Conservation (phyloP, 53 echinoderm and acorn worm genomes). For the Zoroaster sp. region DNA sequence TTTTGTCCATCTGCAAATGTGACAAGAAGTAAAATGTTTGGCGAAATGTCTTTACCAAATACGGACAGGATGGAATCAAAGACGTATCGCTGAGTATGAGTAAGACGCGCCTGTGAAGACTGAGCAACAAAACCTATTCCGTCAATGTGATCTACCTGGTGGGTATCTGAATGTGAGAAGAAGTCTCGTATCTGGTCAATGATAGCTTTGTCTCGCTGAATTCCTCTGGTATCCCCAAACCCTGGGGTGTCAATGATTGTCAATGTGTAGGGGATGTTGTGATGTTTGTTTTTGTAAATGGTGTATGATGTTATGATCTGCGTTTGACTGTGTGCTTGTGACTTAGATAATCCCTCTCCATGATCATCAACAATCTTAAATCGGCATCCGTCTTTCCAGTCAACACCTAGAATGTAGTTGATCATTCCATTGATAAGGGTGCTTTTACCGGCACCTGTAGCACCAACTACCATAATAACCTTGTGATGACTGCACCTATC, state of each 20-base stretch:
- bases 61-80: constrained; percentile 65
- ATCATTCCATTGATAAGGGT: constrained; percentile 77
- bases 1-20: constrained; percentile 70
- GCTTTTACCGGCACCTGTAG: constrained; percentile 79
- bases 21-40: constrained; percentile 62
- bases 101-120: constrained; percentile 58
- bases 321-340: constrained; percentile 69
- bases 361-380: constrained; percentile 62
- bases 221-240: constrained; percentile 77
- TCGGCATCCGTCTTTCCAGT: constrained; percentile 66
- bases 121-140: constrained; percentile 72
- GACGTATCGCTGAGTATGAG: constrained; percentile 62
- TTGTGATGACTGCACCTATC: neutral
- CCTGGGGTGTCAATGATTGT: constrained; percentile 79
- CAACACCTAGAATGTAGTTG: constrained; percentile 64
- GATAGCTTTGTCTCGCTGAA: constrained; percentile 65
- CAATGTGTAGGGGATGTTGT: constrained; percentile 47
- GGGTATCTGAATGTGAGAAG: constrained; percentile 33
- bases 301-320: constrained; percentile 68
- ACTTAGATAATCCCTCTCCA: constrained; percentile 28
- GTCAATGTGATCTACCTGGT: constrained; percentile 66
- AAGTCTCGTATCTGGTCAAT: constrained; percentile 66
- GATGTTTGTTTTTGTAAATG: constrained; percentile 27
- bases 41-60: constrained; percentile 70
- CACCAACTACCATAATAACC: constrained; percentile 73